Evolutionary conservation across 2,888 invertebrate genomes (phyloP), one percentile per base, ranked within the genome.

Genomic region (Tiphia femorata): DNA sequence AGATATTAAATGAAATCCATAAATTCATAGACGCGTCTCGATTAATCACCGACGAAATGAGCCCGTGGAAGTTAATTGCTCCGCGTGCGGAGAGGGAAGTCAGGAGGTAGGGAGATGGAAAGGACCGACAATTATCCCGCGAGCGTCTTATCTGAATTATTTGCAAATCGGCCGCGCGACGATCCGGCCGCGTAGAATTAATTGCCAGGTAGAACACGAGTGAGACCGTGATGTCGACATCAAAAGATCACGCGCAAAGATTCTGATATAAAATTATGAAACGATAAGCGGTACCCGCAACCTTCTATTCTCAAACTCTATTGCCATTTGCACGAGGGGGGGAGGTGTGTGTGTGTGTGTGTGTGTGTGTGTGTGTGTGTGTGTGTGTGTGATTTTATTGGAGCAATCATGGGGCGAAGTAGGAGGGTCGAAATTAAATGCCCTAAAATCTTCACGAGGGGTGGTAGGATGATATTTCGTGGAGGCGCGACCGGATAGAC

Each of bases 1-100:
- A 70, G 69, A 70, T 70, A 70, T 70, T 70, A 76, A 74, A 74
- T 72, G 75, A 70, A 74, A 73, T 70, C 70, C 70, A 75, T 73
- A 72, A 76, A 76, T 73, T 72, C 69, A 64, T 65, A 56, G 71
- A 68, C 70, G 62, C 60, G 69, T 56, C 62, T 49, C 69, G 70
- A 70, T 70, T 70, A 70, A 70, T 70, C 69, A 70, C 64, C 48
- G 8, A 49, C 51, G 50, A 46, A 37, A 33, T 51, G 53, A 38
- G 55, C 49, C 47, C 54, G 65, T 56, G 62, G 62, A 65, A 62
- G 68, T 62, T 68, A 68, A 68, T 68, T 68, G 51, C 68, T 33
- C 27, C 17, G 12, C 16, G 37, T n/a, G n/a, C n/a, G n/a, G n/a
- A n/a, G n/a, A n/a, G n/a, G n/a, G n/a, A n/a, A n/a, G n/a, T n/a